Evolutionary conservation across 1,140 invertebrate species (phyloP), one percentile per base, ranked within the genome.

Genomic region (Bemisia tabaci): DNA sequence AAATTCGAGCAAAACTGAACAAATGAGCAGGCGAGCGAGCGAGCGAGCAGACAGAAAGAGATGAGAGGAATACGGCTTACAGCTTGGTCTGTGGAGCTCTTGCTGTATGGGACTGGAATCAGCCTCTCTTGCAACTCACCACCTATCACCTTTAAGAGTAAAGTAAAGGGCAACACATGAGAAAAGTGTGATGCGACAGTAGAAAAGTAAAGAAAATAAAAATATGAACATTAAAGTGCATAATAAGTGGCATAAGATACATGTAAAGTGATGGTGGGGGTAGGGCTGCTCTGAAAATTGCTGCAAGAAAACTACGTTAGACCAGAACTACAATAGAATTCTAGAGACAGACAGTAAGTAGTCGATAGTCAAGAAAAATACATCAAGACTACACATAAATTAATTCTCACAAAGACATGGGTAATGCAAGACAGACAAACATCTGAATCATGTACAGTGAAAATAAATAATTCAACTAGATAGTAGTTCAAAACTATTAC

Each of bases 51-150:
- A 68, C 60, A n/a, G n/a, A n/a, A n/a, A 59, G 60, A 70, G 66
- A 72, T 79, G 76, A 78, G 76, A 80, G 76, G 81, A 77, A 79
- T 81, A 79, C 79, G 77, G 87, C 93, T 95, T 95, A 96, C 93
- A 94, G 92, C 92, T 93, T 95, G 92, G 86, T 96, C 93, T 86
- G 93, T 95, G 83, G 92, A 93, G 84, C 91, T 95, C 91, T 96
- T 96, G 92, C 93, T 95, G 91, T 96, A 95, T 82, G 92, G 93
- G 83, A 95, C 92, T 83, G 93, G 93, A 84, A 96, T 95, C 88
- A 96, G 92, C 85, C 93, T 91, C 86, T 95, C 93, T 91, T 96
- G 93, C 86, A 95, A 94, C 87, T 95, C 92, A 87, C 93, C 93
- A 89, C 92, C 92, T 92, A 96, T 96, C 87, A 94, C 92, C 92